Evolutionary conservation across 30 jellyfish, hydroid and myxozoan genomes (phyloP).

Genomic region (Clytia hemisphaerica): DNA sequence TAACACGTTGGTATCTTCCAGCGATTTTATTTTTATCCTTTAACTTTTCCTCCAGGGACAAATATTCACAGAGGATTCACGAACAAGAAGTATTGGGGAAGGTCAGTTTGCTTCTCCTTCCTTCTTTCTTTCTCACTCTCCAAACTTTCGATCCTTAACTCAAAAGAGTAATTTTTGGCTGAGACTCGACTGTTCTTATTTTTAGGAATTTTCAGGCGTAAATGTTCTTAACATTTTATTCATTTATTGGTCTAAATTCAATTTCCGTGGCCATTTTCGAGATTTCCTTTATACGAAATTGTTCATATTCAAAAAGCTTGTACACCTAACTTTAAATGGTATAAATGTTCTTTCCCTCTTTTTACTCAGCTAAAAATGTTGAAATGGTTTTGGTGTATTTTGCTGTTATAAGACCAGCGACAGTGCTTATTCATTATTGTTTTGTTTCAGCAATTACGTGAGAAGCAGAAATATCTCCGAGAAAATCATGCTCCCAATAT

Average conservation of each 20-base stretch:
- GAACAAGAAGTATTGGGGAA: constrained; percentile 92
- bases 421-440: background rate
- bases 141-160: background rate
- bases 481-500: constrained; percentile 86
- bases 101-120: constrained; percentile 29
- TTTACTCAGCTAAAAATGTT: background rate
- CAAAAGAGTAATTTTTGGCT: background rate
- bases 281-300: too few species aligned
- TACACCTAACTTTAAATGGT: background rate
- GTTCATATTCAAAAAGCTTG: too few species aligned
- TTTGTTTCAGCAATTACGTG: constrained; percentile 40
- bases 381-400: too few species aligned
- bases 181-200: background rate
- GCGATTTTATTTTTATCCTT: background rate
- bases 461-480: constrained; percentile 78
- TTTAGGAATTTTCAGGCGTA: too few species aligned
- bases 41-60: constrained; percentile 78
- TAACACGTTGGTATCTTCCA: background rate
- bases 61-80: constrained; percentile 80
- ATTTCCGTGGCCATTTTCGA: too few species aligned
- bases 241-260: too few species aligned
- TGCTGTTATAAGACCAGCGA: too few species aligned
- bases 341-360: background rate
- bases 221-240: too few species aligned
- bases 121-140: background rate